Conservation (phyloP, 2,888 invertebrate species). For the Hirtodrosophila duncani region DNA sequence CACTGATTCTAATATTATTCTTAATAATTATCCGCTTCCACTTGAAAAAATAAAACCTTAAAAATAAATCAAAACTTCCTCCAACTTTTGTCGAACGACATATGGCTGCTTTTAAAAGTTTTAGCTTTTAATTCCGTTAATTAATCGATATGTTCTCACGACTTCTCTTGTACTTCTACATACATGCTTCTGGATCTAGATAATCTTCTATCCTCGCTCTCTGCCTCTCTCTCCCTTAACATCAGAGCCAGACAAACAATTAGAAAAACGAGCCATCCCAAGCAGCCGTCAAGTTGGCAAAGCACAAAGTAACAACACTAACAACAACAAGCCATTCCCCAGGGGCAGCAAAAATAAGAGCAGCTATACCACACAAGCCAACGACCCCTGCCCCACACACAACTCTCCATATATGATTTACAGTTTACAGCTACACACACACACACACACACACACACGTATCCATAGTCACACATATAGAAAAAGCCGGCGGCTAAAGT, state of each 20-base stretch:
- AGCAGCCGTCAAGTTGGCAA: constrained; percentile 19
- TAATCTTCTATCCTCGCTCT: too few species aligned
- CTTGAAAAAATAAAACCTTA: constrained; percentile 11
- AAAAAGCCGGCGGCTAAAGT: constrained; percentile 60
- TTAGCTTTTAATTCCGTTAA: constrained; percentile 64
- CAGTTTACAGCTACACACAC: constrained; percentile 42
- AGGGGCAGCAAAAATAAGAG: constrained; percentile 20
- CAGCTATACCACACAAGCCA: too few species aligned
- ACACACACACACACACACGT: constrained; percentile 22
- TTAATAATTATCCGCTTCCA: constrained; percentile 42
- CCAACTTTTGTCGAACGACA: constrained; percentile 6
- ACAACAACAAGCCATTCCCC: background rate
- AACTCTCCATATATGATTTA: constrained; percentile 51
- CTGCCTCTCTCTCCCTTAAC: background rate
- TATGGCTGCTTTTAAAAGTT: constrained; percentile 35
- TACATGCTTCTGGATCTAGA: too few species aligned
- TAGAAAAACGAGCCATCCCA: constrained; percentile 48
- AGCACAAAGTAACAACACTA: constrained; percentile 25
- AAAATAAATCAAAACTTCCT: constrained; percentile 44
- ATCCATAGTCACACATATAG: constrained; percentile 24
- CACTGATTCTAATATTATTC: constrained; percentile 2
- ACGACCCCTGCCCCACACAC: constrained; percentile 4
- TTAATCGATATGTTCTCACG: constrained; percentile 56
- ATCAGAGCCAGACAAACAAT: constrained; percentile 53
- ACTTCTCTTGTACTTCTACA: too few species aligned